Percentiles rank a stretch among this genome's conserved stretches.
Conservation (phyloP, 2,888 invertebrate genomes). For the Odontocolon sp. region DNA sequence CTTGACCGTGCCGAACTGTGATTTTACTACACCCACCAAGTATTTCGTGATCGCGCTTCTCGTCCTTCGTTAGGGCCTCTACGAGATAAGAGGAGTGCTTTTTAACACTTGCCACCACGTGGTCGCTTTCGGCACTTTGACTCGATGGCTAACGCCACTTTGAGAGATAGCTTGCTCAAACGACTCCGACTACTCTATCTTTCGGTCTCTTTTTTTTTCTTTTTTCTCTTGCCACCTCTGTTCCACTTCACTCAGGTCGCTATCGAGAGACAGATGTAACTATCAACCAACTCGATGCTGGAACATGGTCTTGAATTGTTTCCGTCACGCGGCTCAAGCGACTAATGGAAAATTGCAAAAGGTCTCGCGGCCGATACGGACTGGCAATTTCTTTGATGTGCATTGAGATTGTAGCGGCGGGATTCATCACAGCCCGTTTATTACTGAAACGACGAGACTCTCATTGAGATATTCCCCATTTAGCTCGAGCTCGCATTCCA, state of each 20-base stretch:
- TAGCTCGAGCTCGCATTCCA: conserved; percentile 52
- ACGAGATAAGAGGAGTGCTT: conserved; percentile 57
- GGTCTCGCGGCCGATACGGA: too few relatives aligned
- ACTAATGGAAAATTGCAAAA: conserved; percentile 42
- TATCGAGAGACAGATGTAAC: conserved; percentile 38
- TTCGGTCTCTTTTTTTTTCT: neutral
- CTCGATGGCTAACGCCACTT: conserved; percentile 49
- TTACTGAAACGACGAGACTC: conserved; percentile 54
- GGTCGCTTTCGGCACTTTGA: conserved; percentile 58
- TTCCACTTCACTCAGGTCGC: conserved; percentile 18
- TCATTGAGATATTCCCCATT: conserved; percentile 54
- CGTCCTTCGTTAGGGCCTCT: conserved; percentile 57
- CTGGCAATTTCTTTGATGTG: conserved; percentile 50
- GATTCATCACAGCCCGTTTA: conserved; percentile 58
- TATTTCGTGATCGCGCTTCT: conserved; percentile 54
- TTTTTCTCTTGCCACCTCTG: neutral
- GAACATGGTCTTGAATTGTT: conserved; percentile 44
- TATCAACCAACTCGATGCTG: neutral
- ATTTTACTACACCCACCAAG: conserved; percentile 56
- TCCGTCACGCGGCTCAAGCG: conserved; percentile 8
- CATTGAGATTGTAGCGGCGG: conserved; percentile 51
- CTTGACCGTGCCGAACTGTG: conserved; percentile 22
- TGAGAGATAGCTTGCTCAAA: conserved; percentile 37
- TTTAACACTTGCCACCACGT: conserved; percentile 61
- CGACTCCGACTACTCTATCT: conserved; percentile 28